phyloP scores from a whole-genome alignment of 23 tunicate species.

The Halocynthia roretzi region DNA sequence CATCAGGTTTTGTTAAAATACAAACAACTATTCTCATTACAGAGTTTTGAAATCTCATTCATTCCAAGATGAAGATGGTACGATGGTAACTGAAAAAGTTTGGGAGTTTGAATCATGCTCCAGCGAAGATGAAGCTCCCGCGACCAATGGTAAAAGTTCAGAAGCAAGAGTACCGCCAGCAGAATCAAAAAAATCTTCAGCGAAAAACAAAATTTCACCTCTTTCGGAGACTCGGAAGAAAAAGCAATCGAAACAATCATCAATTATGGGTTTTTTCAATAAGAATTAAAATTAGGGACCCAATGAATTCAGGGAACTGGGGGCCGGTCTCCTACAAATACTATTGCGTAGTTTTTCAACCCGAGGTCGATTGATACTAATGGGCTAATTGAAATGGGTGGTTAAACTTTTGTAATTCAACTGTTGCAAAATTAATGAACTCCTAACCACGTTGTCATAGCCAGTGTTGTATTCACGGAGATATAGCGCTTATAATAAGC shows the following conservation, averaged over 20 bases:
- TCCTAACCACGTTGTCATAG: too few species aligned
- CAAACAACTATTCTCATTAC: too few species aligned
- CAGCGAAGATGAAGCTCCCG: conserved; percentile 33
- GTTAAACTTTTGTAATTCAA: too few species aligned
- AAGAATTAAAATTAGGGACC: conserved; percentile 10
- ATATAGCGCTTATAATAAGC: too few species aligned
- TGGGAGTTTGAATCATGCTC: conserved; percentile 57
- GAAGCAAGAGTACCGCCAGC: conserved; percentile 7
- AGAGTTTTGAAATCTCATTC: conserved; percentile 62
- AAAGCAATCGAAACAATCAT: conserved; percentile 45
- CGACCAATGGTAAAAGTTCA: conserved; percentile 5
- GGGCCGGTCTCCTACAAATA: too few species aligned
- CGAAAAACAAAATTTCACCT: conserved; percentile 11
- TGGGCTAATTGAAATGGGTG: too few species aligned
- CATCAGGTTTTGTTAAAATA: background rate
- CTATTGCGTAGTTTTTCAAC: too few species aligned
- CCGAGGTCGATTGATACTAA: too few species aligned
- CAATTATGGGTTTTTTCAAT: conserved; percentile 69
- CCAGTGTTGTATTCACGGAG: too few species aligned
- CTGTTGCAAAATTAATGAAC: too few species aligned
- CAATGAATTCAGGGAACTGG: too few species aligned
- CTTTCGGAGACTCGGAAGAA: background rate
- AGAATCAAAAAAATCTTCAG: conserved; percentile 1
- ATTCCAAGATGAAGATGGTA: conserved; percentile 61
- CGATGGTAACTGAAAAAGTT: conserved; percentile 70